Evolutionary conservation across 2,113 vertebrate species (phyloP), one percentile per base, ranked within the genome.

Genomic region (Oceanodroma tethys): DNA sequence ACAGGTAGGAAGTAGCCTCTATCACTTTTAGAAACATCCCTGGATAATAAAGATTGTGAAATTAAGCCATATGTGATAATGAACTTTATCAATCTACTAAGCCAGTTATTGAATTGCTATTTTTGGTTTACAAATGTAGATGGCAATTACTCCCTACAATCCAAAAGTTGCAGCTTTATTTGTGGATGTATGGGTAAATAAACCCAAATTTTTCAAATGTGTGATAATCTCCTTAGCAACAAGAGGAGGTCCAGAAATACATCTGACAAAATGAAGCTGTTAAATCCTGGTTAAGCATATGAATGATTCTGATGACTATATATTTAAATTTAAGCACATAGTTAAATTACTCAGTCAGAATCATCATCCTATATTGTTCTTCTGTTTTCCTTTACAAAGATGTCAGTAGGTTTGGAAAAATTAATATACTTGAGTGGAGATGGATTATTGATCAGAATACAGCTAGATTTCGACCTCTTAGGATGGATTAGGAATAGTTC

Each of bases 221-320:
- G 91, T 88, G 86, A 97, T 83, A 93, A 84, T 97, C 90, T 95
- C 95, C 97, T 88, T 96, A 88, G 96, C 95, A 97, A 95, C 92
- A 90, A 95, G 91, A 92, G 80, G 65, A 59, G 63, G 76, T 89
- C 91, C 91, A 97, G 95, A 97, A 97, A 97, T 95, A 93, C 30
- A 95, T 84, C 90, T 97, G 65, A 88, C 72, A 96, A 97, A 97
- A 95, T 0, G 20, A 95, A 93, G 76, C 70, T 81, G 68, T 72
- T 91, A 72, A 90, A 86, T 90, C 71, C 50, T 90, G 38, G 67
- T 81, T 86, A 83, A 86, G 92, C 85, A 83, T 74, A 82, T 78
- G 92, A 95, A 92, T 81, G 38, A 66, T 75, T 76, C 38, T 73
- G 60, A 82, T 90, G 22, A 60, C 50, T 88, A 8, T 38, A 70